Conservation (phyloP, 2,113 vertebrate species). For the Casuarius casuarius region DNA sequence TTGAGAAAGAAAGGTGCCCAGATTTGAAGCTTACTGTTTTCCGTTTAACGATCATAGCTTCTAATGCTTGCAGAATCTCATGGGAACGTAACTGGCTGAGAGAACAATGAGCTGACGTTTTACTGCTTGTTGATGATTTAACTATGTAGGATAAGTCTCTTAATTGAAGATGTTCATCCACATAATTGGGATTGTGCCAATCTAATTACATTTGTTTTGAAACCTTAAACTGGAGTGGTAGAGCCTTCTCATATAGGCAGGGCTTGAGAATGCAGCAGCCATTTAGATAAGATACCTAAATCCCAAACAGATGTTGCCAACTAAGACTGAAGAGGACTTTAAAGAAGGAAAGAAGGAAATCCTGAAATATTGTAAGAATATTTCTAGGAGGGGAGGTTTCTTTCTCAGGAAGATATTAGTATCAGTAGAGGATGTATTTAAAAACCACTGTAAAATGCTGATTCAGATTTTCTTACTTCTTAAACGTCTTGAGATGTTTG, state of each 20-base stretch:
- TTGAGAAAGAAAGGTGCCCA: neutral
- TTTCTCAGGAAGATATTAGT: neutral
- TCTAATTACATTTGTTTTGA: neutral
- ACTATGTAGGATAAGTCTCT: neutral
- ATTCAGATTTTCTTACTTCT: neutral
- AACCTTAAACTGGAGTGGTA: neutral
- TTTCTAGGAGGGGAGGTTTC: neutral
- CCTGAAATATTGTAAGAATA: neutral
- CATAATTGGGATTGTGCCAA: neutral
- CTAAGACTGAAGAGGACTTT: neutral
- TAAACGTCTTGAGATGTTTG: neutral
- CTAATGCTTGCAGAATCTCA: neutral
- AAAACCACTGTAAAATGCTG: neutral
- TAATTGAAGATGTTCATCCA: neutral
- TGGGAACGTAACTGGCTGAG: neutral
- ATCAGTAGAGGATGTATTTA: rapidly evolving
- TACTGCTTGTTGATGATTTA: neutral
- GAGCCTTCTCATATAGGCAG: neutral
- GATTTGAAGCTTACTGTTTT: neutral
- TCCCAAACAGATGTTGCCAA: neutral
- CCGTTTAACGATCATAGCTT: neutral
- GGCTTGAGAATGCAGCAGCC: neutral
- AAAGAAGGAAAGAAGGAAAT: neutral
- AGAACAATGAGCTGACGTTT: neutral
- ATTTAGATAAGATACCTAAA: neutral